Evolutionary conservation across 2,888 invertebrate genomes (phyloP), one percentile per base, ranked within the genome.

Genomic region (Pilophorus perplexus): DNA sequence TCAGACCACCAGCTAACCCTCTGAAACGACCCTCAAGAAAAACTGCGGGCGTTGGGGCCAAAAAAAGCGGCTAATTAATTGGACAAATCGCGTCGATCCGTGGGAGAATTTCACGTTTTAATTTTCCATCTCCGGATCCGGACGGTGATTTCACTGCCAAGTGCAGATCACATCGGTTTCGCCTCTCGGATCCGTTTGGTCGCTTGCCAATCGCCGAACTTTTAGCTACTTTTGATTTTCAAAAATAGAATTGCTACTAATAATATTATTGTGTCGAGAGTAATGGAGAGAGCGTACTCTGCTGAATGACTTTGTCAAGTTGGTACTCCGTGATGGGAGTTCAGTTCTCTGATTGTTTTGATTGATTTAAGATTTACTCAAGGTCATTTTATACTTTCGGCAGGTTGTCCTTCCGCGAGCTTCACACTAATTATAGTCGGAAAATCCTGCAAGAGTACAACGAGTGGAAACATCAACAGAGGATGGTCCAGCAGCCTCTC

Each of bases 361-460:
- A n/a, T n/a, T n/a, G n/a, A n/a, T n/a, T n/a, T n/a, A n/a, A n/a
- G n/a, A n/a, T n/a, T n/a, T n/a, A n/a, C n/a, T n/a, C n/a, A n/a
- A n/a, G n/a, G n/a, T n/a, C n/a, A n/a, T n/a, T 33, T 33, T 33
- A 6, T 22, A n/a, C 10, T 18, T 40, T 42, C 42, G 62, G 18
- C 69, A 71, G 79, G 72, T 79, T 85, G 3, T 81, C 84, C 0
- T 89, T 89, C 76, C 79, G 85, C 40, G 88, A 88, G 74, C 79
- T 88, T 33, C 89, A 89, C 76, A 84, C 83, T 2, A 79, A 82
- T 0, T 86, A 84, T 74, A 88, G 88, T 0, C 80, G 87, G 52
- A 83, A 82, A 71, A 84, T 88, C 69, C 77, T 88, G 23, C 79
- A 80, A 0, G 87, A 88, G 77, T 80, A 85, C 46, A 85, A 84